Conservation (phyloP, 2,888 invertebrate genomes). For the Drosophila mulleri region DNA sequence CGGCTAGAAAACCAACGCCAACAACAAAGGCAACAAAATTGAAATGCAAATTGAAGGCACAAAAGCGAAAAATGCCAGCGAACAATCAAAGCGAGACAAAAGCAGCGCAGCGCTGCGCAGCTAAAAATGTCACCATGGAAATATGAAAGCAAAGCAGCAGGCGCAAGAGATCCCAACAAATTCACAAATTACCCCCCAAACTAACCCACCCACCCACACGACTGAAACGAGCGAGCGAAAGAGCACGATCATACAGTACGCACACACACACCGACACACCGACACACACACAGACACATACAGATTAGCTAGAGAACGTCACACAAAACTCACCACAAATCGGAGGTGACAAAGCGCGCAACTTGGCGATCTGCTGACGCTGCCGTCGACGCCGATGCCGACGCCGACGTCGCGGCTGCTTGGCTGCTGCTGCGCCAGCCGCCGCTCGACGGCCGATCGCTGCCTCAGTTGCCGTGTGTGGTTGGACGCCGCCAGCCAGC, state of each 20-base stretch:
- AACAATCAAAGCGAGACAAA: constrained; percentile 70
- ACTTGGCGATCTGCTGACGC: constrained; percentile 37
- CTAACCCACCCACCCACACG: background rate
- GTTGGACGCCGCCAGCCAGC: constrained; percentile 70
- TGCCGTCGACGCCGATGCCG: constrained; percentile 1
- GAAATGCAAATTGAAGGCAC: constrained; percentile 77
- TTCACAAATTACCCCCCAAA: background rate
- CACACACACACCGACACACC: background rate
- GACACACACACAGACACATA: background rate
- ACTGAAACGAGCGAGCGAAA: background rate
- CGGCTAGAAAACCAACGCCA: constrained; percentile 4
- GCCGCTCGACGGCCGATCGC: constrained; percentile 43
- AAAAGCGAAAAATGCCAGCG: constrained; percentile 67
- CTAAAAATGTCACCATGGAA: constrained; percentile 74
- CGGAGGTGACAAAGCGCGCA: constrained; percentile 68
- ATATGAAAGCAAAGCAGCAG: constrained; percentile 49
- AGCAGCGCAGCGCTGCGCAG: constrained; percentile 26
- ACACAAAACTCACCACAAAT: constrained; percentile 66
- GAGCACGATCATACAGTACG: background rate
- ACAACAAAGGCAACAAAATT: constrained; percentile 54
- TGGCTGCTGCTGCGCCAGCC: constrained; percentile 16
- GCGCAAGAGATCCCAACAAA: constrained; percentile 36
- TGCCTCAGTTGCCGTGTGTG: constrained; percentile 74
- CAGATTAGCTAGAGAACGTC: constrained; percentile 27
- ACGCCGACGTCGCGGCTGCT: background rate